Conservation (phyloP, 2,797 vertebrate species). For the Macropus fuliginosus region DNA sequence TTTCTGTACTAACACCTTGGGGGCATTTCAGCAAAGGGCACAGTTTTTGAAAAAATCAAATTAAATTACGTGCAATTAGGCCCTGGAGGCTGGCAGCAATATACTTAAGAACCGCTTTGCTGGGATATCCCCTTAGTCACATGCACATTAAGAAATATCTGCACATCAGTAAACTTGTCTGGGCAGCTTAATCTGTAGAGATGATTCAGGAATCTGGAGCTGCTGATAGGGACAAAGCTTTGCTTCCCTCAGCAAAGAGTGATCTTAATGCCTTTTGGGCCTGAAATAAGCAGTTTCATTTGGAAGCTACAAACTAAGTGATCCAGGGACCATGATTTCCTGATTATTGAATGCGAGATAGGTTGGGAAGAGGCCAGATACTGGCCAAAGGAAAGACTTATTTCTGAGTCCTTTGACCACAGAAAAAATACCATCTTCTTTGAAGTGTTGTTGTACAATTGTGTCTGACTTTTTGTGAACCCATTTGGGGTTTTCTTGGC, state of each 20-base stretch:
- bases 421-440: not conserved
- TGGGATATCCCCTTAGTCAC: constrained; percentile 4
- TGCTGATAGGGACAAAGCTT: constrained; percentile 44
- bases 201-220: constrained; percentile 24
- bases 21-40: constrained; percentile 30
- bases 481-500: not conserved
- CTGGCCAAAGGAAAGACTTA: not conserved
- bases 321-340: constrained; percentile 37
- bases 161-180: constrained; percentile 12
- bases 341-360: not conserved
- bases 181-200: constrained; percentile 23
- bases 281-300: constrained; percentile 26
- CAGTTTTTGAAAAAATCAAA: constrained; percentile 63
- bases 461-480: not conserved
- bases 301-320: constrained; percentile 17
- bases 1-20: constrained; percentile 48
- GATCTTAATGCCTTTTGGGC: constrained; percentile 32
- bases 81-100: constrained; percentile 46
- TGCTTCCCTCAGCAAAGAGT: constrained; percentile 45
- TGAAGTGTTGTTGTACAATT: not conserved
- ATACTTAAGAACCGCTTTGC: constrained; percentile 46
- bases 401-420: not conserved
- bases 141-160: constrained; percentile 9
- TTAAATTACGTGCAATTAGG: constrained; percentile 57
- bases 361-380: not conserved